Conservation (phyloP, 2,113 vertebrate genomes). For the Aspiorhynchus laticeps region DNA sequence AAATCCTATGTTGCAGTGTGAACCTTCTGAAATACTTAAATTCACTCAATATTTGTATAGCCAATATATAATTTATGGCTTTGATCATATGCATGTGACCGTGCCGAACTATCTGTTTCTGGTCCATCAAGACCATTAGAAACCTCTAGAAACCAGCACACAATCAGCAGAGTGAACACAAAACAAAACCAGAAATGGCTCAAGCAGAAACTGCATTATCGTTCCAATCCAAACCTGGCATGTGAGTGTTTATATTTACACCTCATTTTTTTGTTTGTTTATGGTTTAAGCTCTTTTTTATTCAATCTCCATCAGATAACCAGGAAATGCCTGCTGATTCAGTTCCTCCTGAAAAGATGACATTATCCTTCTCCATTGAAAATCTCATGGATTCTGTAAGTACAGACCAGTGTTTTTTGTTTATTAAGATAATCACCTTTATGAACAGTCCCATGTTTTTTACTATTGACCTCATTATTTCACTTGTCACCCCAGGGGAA, state of each 20-base stretch:
- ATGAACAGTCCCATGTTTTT: background rate
- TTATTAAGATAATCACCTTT: background rate
- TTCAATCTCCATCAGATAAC: slow-evolving; percentile 71
- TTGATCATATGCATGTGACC: slow-evolving; percentile 44
- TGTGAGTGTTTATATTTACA: slow-evolving; percentile 71
- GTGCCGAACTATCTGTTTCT: slow-evolving; percentile 76
- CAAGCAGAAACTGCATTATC: slow-evolving; percentile 85
- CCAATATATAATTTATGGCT: background rate
- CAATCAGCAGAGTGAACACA: slow-evolving; percentile 71
- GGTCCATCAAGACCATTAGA: slow-evolving; percentile 77
- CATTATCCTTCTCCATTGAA: slow-evolving; percentile 83
- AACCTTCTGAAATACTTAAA: background rate
- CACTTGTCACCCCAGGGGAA: slow-evolving; percentile 71
- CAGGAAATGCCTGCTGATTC: slow-evolving; percentile 73
- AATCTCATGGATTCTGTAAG: slow-evolving; percentile 86
- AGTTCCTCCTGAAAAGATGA: slow-evolving; percentile 73
- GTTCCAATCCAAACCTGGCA: slow-evolving; percentile 89
- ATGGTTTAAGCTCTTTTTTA: background rate
- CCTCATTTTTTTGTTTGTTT: background rate
- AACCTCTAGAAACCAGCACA: slow-evolving; percentile 75
- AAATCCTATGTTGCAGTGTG: background rate
- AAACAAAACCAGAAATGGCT: slow-evolving; percentile 79
- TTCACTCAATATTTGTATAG: background rate
- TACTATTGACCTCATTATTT: background rate
- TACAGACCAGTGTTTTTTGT: background rate